These are phyloP conservation scores for Sinella curviseta DNA, from an alignment of 1,140 invertebrate species.

Conservation along the genomic window DNA sequence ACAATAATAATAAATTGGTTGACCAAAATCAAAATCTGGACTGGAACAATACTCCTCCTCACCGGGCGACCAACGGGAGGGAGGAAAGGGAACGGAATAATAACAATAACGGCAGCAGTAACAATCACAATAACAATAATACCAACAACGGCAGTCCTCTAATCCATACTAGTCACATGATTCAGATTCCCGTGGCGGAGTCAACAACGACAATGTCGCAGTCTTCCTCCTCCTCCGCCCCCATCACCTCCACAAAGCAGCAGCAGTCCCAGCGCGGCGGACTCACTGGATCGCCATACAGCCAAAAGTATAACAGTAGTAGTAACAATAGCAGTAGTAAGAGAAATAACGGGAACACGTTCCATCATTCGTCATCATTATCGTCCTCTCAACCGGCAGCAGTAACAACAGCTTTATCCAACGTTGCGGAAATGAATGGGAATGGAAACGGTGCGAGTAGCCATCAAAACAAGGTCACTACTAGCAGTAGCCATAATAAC, in stretches of 20 bases:
- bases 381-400: slow-evolving; percentile 12
- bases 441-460: no score
- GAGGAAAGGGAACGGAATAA: neutral
- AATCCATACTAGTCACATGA: slow-evolving; percentile 35
- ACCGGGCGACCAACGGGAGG: no score
- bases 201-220: neutral
- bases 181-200: slow-evolving; percentile 29
- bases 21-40: slow-evolving; percentile 18
- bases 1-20: neutral
- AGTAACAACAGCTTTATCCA: neutral
- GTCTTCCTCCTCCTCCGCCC: no score
- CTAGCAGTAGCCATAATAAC: neutral
- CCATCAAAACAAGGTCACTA: no score
- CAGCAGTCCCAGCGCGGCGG: no score
- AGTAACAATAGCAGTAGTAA: no score
- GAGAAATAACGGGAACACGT: neutral
- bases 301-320: no score
- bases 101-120: slow-evolving; percentile 17
- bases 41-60: no score
- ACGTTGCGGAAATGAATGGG: neutral
- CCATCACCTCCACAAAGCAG: neutral
- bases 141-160: no score
- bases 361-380: neutral
- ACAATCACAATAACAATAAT: no score
- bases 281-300: no score